These are phyloP conservation scores for Diadophis punctatus DNA, from an alignment of 2,113 vertebrate genomes.

Conservation along the genomic window DNA sequence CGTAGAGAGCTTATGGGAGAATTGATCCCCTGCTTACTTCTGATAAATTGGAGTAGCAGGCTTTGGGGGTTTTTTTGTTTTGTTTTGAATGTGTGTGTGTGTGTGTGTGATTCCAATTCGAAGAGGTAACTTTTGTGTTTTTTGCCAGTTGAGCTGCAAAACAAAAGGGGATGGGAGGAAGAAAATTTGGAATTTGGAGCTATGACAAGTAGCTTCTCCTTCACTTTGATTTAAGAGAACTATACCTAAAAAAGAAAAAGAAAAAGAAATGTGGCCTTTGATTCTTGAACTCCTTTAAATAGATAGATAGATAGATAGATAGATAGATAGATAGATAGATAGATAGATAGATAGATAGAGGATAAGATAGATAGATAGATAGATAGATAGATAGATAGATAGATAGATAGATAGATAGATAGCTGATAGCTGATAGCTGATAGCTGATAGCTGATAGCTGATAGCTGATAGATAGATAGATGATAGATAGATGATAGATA, in stretches of 20 bases:
- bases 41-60: background rate
- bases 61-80: background rate
- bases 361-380: no score
- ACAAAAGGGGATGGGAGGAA: background rate
- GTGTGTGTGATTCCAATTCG: background rate
- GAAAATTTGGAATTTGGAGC: background rate
- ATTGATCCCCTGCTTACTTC: background rate
- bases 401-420: no score
- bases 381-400: no score
- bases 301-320: no score
- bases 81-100: background rate
- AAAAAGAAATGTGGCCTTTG: background rate
- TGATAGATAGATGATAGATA: no score
- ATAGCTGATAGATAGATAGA: no score
- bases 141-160: background rate
- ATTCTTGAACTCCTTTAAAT: background rate
- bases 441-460: no score
- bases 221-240: background rate
- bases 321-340: no score
- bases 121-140: background rate
- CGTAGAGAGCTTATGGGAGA: background rate
- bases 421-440: no score
- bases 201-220: background rate
- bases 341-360: no score
- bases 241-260: no score